These are phyloP conservation scores for Pangasius larnaudii DNA, from an alignment of 2,797 vertebrate species.

Conservation along the genomic window DNA sequence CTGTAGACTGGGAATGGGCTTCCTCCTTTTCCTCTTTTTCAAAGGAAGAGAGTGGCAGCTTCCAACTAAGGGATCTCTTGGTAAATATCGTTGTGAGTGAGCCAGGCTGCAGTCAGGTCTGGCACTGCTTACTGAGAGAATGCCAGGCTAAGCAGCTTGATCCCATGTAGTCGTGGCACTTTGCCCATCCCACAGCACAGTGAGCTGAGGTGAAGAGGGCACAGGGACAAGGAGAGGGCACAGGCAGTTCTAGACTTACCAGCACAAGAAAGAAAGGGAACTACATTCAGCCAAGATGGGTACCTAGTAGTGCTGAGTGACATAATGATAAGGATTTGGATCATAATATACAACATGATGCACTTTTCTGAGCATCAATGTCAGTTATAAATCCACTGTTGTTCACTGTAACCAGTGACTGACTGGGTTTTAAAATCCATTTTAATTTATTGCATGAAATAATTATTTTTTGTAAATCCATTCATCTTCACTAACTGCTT, in stretches of 20 bases:
- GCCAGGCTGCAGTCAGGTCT: conserved; percentile 50
- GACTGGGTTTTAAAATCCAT: neutral
- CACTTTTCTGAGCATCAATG: neutral
- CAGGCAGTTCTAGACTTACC: neutral
- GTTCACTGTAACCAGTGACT: neutral
- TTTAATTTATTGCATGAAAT: neutral
- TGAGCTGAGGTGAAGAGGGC: conserved; percentile 17
- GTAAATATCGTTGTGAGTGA: conserved; percentile 60
- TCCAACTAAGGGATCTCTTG: conserved; percentile 40
- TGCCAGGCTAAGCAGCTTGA: conserved; percentile 24
- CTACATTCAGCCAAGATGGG: neutral
- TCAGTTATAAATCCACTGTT: neutral
- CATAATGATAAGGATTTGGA: neutral
- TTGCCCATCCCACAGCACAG: conserved; percentile 41
- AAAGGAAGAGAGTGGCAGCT: conserved; percentile 5
- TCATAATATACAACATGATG: neutral
- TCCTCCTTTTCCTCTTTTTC: neutral
- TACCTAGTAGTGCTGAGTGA: neutral
- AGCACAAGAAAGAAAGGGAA: neutral
- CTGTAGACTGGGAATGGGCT: conserved; percentile 32
- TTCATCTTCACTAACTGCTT: neutral
- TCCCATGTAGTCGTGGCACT: conserved; percentile 58
- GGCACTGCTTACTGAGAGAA: conserved; percentile 52
- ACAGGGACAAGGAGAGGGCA: conserved; percentile 7
- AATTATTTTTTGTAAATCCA: neutral